A percentile compares a stretch with the other conserved stretches of the same genome.
Conservation (phyloP, 2,888 invertebrate species). For the Orchestes rusci region DNA sequence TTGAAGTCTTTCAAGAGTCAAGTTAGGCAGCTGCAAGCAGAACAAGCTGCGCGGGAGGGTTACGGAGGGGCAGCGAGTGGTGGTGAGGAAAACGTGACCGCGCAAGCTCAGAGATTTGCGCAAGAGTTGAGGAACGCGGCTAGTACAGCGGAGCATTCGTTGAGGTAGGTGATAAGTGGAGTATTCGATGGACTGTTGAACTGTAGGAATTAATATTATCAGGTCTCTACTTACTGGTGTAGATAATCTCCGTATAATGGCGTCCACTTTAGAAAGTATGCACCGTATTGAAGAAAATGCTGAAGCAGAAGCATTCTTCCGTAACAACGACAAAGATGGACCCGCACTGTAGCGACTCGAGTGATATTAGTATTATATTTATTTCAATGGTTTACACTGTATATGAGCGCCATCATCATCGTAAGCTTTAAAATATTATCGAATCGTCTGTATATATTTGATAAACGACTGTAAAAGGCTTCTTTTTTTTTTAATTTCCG, state of each 20-base stretch:
- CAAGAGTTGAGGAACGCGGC: constrained; percentile 57
- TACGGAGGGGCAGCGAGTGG: constrained; percentile 37
- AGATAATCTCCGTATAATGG: constrained; percentile 58
- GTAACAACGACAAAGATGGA: too few species aligned
- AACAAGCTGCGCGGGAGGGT: constrained; percentile 46
- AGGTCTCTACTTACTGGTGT: constrained; percentile 62
- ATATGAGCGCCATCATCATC: too few species aligned
- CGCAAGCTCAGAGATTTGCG: constrained; percentile 49
- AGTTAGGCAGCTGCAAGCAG: constrained; percentile 45
- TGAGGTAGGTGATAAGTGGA: constrained; percentile 46
- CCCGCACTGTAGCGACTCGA: too few species aligned
- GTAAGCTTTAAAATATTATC: too few species aligned
- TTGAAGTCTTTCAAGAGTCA: constrained; percentile 59
- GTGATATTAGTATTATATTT: too few species aligned
- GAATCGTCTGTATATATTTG: too few species aligned
- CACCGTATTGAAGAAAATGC: constrained; percentile 49
- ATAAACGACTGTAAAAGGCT: too few species aligned
- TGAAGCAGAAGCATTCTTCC: too few species aligned
- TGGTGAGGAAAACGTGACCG: constrained; percentile 34
- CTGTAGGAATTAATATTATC: constrained; percentile 27
- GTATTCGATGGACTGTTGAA: neutral
- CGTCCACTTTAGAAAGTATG: constrained; percentile 55
- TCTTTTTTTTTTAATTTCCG: too few species aligned
- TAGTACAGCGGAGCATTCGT: constrained; percentile 56
- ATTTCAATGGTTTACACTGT: too few species aligned